Percentiles rank a stretch among this genome's conserved stretches.
phyloP scores from a whole-genome alignment of 1,140 invertebrate genomes.

The Drosophila kohkoa region DNA sequence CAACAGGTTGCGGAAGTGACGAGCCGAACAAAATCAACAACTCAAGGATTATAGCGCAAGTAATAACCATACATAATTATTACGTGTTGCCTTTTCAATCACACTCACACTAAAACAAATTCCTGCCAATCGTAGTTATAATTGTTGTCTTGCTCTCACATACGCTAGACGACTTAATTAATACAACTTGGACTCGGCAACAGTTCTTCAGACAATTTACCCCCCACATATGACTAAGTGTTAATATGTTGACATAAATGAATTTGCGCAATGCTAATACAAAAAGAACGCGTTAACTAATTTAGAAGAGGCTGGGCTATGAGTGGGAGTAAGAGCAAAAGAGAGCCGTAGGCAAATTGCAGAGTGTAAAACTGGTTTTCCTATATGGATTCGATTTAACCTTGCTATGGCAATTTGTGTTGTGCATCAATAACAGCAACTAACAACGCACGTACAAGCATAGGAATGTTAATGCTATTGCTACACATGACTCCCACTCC shows the following conservation, averaged over 20 bases:
- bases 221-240: slow-evolving; percentile 27
- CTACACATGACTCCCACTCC: slow-evolving; percentile 37
- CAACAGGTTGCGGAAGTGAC: slow-evolving; percentile 81
- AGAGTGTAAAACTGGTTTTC: slow-evolving; percentile 58
- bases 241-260: slow-evolving; percentile 56
- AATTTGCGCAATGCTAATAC: slow-evolving; percentile 52
- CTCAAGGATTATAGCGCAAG: slow-evolving; percentile 60
- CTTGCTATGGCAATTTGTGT: slow-evolving; percentile 51
- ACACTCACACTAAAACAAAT: no score
- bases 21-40: slow-evolving; percentile 9
- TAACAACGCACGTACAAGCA: slow-evolving; percentile 48
- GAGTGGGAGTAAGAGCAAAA: slow-evolving; percentile 9
- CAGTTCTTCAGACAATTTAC: not conserved
- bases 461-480: slow-evolving; percentile 26
- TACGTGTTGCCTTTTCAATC: not conserved
- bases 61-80: slow-evolving; percentile 21
- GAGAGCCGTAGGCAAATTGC: slow-evolving; percentile 21
- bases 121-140: not conserved
- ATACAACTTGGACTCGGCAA: slow-evolving; percentile 9
- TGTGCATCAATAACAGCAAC: slow-evolving; percentile 57
- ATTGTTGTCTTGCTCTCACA: slow-evolving; percentile 1
- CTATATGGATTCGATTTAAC: slow-evolving; percentile 42
- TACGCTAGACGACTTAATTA: not conserved
- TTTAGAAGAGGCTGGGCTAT: slow-evolving; percentile 4
- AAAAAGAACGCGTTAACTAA: slow-evolving; percentile 40